Evolutionary conservation across 2,888 invertebrate genomes (phyloP), one percentile per base, ranked within the genome.

Genomic region (Eupithecia dodoneata): DNA sequence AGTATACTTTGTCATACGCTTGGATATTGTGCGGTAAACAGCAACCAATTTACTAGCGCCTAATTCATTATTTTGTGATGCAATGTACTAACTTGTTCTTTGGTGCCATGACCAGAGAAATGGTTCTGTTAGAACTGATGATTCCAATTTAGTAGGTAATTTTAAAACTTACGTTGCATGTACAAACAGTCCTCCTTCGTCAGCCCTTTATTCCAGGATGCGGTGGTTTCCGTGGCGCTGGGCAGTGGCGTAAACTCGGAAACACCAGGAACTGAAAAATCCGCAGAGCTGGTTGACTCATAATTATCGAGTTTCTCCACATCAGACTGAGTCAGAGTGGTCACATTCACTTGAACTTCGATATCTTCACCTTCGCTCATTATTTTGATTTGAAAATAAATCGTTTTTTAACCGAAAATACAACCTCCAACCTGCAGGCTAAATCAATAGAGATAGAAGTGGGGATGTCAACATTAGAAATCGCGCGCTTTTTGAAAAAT

Each of bases 231-330:
- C 81, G 95, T 96, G 18, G 87, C 88, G 79, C 88, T 91, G 72
- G 97, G 97, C 88, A 96, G 95, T 73, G 97, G 96, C 66, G 97
- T 97, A 91, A 98, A 98, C 87, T 98, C 98, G 44, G 97, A 97
- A 80, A 99, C 97, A 82, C 99, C 99, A 90, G 98, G 98, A 96
- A 99, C 99, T 97, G 92, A 83, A 88, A 93, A 91, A 84, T 93
- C 92, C 80, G 89, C 88, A 75, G 93, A 91, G 85, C 88, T 88
- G 79, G 86, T 87, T 81, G 92, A 90, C 69, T 75, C 87, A 59
- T 92, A 90, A 69, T 65, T 76, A 3, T 73, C 76, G 15, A 69
- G 47, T 45, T 69, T 69, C n/a, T 78, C 78, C 13, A 49, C 67
- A 15, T 76, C 76, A 30, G 78, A 74, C 49, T 76, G 75, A 72